Percentiles rank a stretch among this genome's conserved stretches.
Evolutionary conservation across 1,140 invertebrate genomes (phyloP).

Genomic region (Aplysia californica): DNA sequence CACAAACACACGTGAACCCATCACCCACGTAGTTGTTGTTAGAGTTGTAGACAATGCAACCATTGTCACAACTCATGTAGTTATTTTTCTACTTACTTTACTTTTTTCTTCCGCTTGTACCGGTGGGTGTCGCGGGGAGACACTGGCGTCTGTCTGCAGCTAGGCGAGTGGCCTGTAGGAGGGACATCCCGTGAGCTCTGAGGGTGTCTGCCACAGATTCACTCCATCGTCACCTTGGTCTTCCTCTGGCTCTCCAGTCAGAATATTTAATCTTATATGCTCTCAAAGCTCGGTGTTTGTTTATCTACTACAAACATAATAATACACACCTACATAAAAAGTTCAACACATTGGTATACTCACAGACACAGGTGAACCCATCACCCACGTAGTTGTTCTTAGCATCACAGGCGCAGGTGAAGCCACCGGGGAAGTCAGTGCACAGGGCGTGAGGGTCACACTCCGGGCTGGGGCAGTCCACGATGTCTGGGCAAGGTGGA

Average conservation of each 20-base stretch:
- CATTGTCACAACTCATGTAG: too few species aligned
- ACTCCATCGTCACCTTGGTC: not conserved
- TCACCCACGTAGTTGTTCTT: constrained; percentile 10
- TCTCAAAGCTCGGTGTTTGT: not conserved
- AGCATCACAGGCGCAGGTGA: constrained; percentile 44
- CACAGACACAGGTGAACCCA: constrained; percentile 19
- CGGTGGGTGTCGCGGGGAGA: too few species aligned
- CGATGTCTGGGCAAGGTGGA: too few species aligned
- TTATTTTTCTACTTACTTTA: too few species aligned
- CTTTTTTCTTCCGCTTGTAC: too few species aligned
- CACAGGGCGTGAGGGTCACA: constrained; percentile 48
- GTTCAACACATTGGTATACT: not conserved
- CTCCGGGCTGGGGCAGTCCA: too few species aligned
- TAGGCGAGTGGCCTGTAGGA: too few species aligned
- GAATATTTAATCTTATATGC: not conserved
- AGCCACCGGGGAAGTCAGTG: constrained; percentile 44
- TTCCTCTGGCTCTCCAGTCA: not conserved
- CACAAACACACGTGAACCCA: too few species aligned
- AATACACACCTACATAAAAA: too few species aligned
- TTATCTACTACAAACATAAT: not conserved
- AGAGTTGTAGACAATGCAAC: too few species aligned
- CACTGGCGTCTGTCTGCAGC: too few species aligned
- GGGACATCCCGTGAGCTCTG: not conserved
- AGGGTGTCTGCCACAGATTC: not conserved
- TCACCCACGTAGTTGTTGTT: too few species aligned